These are phyloP conservation scores for Nemurella pictetii DNA, from an alignment of 2,888 invertebrate species.

Conservation along the genomic window DNA sequence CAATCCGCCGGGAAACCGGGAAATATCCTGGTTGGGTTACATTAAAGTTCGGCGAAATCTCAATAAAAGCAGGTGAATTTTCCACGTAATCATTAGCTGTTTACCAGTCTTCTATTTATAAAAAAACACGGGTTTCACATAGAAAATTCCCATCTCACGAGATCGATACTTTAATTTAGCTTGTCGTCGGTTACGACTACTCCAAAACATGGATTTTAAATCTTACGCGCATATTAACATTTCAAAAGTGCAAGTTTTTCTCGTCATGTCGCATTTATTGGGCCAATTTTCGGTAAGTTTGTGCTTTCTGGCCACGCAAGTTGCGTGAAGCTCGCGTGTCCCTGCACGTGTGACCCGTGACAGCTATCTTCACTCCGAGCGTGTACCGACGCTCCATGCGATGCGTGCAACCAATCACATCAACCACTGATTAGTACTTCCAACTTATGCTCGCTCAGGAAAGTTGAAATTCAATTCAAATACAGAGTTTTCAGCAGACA, in stretches of 20 bases:
- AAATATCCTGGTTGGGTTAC: background rate
- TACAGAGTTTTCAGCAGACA: background rate
- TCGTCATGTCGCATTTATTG: background rate
- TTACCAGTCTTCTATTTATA: background rate
- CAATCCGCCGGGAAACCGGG: background rate
- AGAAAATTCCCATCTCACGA: background rate
- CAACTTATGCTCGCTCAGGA: background rate
- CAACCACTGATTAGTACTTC: background rate
- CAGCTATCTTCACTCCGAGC: background rate
- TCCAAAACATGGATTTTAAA: no score
- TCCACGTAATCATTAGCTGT: background rate
- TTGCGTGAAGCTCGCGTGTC: background rate
- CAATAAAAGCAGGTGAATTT: background rate
- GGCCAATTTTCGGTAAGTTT: background rate
- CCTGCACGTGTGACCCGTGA: background rate
- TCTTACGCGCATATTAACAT: no score
- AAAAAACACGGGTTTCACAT: background rate
- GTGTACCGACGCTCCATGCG: background rate
- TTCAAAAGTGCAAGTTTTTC: background rate
- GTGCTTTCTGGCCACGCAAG: background rate
- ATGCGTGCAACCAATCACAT: background rate
- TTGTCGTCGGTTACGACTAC: no score
- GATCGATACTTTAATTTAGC: no score
- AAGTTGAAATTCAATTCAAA: background rate
- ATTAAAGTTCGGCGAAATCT: background rate